Conservation (phyloP, 2,888 invertebrate species). For the Dynastes grantii region DNA sequence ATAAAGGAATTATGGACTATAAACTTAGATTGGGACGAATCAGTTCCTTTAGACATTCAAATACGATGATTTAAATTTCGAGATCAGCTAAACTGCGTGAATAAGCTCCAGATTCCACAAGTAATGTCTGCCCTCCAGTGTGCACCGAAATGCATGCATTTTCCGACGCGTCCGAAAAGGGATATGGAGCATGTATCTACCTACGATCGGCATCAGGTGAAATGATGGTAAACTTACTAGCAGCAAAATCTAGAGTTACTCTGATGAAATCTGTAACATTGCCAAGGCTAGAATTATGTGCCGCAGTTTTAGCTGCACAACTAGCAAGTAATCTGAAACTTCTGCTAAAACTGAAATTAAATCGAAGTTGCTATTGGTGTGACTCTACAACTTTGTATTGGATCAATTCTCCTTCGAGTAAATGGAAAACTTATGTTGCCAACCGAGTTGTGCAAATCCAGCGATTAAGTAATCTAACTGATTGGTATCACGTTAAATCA, state of each 20-base stretch:
- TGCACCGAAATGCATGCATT: background rate
- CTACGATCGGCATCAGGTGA: too few relatives aligned
- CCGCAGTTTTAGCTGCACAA: slow-evolving; percentile 45
- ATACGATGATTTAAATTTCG: background rate
- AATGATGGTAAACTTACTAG: too few relatives aligned
- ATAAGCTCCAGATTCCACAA: background rate
- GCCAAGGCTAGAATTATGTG: slow-evolving; percentile 37
- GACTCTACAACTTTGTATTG: slow-evolving; percentile 50
- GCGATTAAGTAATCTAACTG: slow-evolving; percentile 13
- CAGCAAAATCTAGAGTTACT: slow-evolving; percentile 26
- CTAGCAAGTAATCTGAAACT: slow-evolving; percentile 24
- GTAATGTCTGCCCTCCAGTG: background rate
- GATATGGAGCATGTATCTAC: background rate
- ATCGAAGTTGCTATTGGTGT: slow-evolving; percentile 33
- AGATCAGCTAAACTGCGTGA: background rate
- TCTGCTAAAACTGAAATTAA: slow-evolving; percentile 18
- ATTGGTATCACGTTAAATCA: slow-evolving; percentile 49
- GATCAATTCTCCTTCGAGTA: slow-evolving; percentile 30
- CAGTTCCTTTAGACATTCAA: background rate
- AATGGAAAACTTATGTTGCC: slow-evolving; percentile 48
- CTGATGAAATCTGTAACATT: slow-evolving; percentile 15
- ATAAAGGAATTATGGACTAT: background rate
- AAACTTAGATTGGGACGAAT: background rate
- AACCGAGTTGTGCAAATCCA: slow-evolving; percentile 51
- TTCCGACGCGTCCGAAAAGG: background rate